These are phyloP conservation scores for Cheilosia variabilis DNA, from an alignment of 2,888 invertebrate genomes.

Conservation along the genomic window DNA sequence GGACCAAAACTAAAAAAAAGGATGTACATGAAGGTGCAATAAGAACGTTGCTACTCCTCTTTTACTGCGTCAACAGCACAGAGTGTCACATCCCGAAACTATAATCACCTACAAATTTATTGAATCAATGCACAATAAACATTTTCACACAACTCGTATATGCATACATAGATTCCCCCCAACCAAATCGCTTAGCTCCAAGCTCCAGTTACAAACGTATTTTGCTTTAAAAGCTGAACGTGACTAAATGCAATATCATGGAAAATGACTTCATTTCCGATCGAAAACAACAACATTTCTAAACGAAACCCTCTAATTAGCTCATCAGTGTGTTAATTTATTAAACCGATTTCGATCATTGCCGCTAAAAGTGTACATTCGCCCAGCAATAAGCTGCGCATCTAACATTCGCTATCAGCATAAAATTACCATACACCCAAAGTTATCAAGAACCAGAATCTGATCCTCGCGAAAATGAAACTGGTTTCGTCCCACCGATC, in stretches of 20 bases:
- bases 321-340: constrained; percentile 26
- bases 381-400: constrained; percentile 17
- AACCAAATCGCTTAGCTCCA: background rate
- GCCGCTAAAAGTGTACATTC: background rate
- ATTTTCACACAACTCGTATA: background rate
- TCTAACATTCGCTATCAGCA: constrained; percentile 47
- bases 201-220: background rate
- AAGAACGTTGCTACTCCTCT: no score
- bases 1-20: no score
- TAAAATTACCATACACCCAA: constrained; percentile 7
- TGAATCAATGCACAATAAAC: no score
- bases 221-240: background rate
- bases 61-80: no score
- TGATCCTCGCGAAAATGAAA: constrained; percentile 55
- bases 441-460: constrained; percentile 57
- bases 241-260: constrained; percentile 6
- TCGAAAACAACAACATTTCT: background rate
- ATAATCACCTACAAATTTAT: no score
- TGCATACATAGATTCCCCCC: background rate
- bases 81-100: no score
- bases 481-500: constrained; percentile 45
- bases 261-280: background rate
- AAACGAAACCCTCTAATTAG: constrained; percentile 20
- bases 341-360: constrained; percentile 8
- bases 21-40: no score